Percentiles rank a stretch among this genome's conserved stretches.
Conservation (phyloP, 2,113 vertebrate species). For the Macaca nemestrina region DNA sequence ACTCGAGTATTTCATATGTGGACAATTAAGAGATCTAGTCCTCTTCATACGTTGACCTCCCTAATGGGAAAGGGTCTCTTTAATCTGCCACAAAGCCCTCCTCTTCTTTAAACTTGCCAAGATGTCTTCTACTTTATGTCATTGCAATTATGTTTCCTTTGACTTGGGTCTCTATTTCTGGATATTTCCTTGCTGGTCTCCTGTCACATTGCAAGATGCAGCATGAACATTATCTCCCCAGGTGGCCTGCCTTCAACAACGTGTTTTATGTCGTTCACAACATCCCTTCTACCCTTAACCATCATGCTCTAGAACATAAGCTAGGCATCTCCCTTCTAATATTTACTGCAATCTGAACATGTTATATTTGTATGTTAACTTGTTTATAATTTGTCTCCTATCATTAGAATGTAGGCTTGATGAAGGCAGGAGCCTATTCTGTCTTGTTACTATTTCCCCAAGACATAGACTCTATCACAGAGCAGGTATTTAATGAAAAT, state of each 20-base stretch:
- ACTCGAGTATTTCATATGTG: neutral
- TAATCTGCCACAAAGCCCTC: neutral
- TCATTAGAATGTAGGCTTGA: neutral
- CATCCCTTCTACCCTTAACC: neutral
- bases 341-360: neutral
- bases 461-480: neutral
- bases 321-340: neutral
- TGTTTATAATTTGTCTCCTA: neutral
- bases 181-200: neutral
- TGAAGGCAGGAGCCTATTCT: neutral
- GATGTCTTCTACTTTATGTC: neutral
- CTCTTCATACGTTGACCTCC: neutral
- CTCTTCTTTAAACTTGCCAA: neutral
- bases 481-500: neutral
- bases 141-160: neutral
- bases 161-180: neutral
- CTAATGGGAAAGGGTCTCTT: neutral
- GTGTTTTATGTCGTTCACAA: neutral
- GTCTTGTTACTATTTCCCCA: neutral
- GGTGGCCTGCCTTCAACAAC: neutral
- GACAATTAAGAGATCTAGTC: neutral
- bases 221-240: neutral
- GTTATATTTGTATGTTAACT: neutral
- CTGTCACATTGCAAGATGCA: neutral
- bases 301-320: neutral